Base-by-base conservation (phyloP, 1,140 invertebrate species). In the Hypothenemus hampei region DNA sequence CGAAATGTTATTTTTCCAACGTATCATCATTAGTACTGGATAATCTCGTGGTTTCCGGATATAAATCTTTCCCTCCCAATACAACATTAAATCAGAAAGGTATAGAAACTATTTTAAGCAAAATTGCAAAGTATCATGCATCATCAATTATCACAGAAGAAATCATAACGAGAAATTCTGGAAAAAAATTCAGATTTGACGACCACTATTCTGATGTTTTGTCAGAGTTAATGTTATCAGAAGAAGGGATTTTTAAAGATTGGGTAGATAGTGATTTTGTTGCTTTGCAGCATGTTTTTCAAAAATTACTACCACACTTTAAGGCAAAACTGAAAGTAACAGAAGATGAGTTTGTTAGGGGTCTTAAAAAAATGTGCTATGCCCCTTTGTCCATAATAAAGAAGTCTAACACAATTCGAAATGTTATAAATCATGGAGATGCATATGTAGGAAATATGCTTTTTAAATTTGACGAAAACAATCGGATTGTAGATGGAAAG, bases 371-470 rank as follows among this genome's bases (percentile, higher is more conserved):
- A 4, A 11, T 48, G n/a, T 31, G 10, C 2, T 29, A 23, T 11
- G 23, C 2, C 11, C 8, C 11, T 4, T 48, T 46, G 41, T 15
- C 18, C n/a, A 55, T 45, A 26, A 29, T 51, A 0, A 41, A 35
- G 21, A 41, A 19, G 20, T 57, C 49, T 3, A 24, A 37, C 2
- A 54, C 10, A 10, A 59, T 40, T 22, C 41, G 60, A 55, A 73
- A 69, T 44, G 71, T 72, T 7, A 60, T 75, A 23, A 68, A 67
- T 24, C 73, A 75, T 50, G 72, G 73, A 5, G 73, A 75, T 50
- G 33, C 74, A 31, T 75, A 72, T 69, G 62, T 72, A 0, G 73
- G 69, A 55, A 75, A 75, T 56, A 63, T 74, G 3, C 67, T 75
- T 65, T 69, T 74, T 23, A 68, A 69, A 64, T 56, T 78, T 56